Evolutionary conservation across 2,888 invertebrate species (phyloP).

Genomic region (Zhuqinia jingwanae): DNA sequence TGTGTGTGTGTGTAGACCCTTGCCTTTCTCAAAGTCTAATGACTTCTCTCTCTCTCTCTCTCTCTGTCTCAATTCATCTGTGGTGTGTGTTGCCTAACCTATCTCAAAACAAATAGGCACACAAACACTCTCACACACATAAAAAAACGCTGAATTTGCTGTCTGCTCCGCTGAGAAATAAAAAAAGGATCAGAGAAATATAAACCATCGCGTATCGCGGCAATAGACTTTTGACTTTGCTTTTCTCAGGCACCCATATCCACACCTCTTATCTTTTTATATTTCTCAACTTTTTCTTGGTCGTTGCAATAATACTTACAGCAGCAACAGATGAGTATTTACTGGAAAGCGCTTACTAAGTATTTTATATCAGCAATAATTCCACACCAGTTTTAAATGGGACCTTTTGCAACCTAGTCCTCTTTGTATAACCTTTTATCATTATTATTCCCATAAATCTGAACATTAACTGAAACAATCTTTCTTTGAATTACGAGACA

Average conservation of each 20-base stretch:
- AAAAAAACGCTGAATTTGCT: not conserved
- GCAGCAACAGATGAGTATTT: too few relatives aligned
- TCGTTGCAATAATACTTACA: too few relatives aligned
- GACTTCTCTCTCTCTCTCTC: constrained; percentile 21
- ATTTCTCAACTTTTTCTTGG: too few relatives aligned
- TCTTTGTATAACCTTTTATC: not conserved
- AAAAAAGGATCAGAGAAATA: not conserved
- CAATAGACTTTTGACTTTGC: too few relatives aligned
- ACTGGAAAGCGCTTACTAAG: too few relatives aligned
- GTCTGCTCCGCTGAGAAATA: not conserved
- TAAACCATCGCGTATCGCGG: not conserved
- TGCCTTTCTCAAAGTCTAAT: constrained; percentile 61
- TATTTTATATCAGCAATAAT: too few relatives aligned
- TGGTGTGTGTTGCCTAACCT: constrained; percentile 15
- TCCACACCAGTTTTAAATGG: not conserved
- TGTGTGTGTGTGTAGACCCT: constrained; percentile 19
- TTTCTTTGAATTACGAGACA: not conserved
- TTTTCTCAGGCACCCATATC: too few relatives aligned
- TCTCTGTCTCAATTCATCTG: not conserved
- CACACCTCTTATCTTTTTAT: too few relatives aligned
- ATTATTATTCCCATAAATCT: constrained; percentile 11
- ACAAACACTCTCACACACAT: not conserved
- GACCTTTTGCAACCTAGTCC: constrained; percentile 21
- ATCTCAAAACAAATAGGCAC: constrained; percentile 18
- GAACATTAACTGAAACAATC: constrained; percentile 14